Evolutionary conservation across 1,140 invertebrate species (phyloP).

Genomic region (Eriosoma lanigerum): DNA sequence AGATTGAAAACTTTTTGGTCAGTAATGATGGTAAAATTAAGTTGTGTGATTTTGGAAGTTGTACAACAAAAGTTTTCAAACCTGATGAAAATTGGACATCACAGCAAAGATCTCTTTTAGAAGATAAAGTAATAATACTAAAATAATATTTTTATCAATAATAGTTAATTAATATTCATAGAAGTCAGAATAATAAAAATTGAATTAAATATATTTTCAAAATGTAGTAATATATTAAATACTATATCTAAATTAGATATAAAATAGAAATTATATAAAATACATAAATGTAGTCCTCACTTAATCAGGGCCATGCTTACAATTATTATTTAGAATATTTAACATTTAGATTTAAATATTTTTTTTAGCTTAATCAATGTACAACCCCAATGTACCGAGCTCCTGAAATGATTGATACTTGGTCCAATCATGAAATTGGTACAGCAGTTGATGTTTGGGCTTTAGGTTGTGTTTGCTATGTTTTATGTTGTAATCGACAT

Average conservation of each 20-base stretch:
- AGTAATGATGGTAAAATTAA: slow-evolving; percentile 83
- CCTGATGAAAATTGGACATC: slow-evolving; percentile 90
- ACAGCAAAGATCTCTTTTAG: slow-evolving; percentile 84
- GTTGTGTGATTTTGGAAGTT: slow-evolving; percentile 98
- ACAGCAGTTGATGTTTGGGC: slow-evolving; percentile 93
- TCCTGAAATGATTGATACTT: slow-evolving; percentile 97
- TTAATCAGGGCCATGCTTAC: not conserved
- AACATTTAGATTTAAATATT: slow-evolving; percentile 29
- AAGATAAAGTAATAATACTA: slow-evolving; percentile 78
- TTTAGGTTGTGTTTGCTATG: slow-evolving; percentile 92
- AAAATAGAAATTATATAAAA: too few species aligned
- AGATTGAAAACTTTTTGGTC: slow-evolving; percentile 76
- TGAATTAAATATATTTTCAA: too few species aligned
- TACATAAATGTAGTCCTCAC: too few species aligned
- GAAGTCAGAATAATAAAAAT: not conserved
- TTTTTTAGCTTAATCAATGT: slow-evolving; percentile 66
- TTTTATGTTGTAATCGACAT: slow-evolving; percentile 89
- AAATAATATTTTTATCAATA: not conserved
- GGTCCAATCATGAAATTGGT: slow-evolving; percentile 93
- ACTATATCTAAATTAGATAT: too few species aligned
- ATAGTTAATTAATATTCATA: not conserved
- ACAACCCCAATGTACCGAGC: slow-evolving; percentile 89
- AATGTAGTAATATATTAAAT: too few species aligned
- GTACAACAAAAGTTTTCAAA: slow-evolving; percentile 78
- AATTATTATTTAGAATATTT: slow-evolving; percentile 17